Evolutionary conservation across 2,113 vertebrate species (phyloP), one percentile per base, ranked within the genome.

Genomic region (Acinonyx jubatus): DNA sequence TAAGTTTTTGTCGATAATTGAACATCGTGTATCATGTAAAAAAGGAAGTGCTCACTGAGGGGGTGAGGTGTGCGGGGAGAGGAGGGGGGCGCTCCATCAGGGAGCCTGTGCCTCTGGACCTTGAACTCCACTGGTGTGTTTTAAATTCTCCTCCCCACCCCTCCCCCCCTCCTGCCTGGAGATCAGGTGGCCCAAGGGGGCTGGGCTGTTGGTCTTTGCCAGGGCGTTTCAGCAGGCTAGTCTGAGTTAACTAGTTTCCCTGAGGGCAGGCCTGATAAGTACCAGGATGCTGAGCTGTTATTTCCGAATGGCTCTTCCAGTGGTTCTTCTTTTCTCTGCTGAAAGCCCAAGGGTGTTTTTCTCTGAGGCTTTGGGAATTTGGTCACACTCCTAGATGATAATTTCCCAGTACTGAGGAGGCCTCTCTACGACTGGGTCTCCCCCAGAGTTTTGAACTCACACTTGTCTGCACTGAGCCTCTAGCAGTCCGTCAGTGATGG

Each of bases 401-500:
- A 14, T n/a, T n/a, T 38, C 66, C 6, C 29, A 55, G 4, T 8
- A 2, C 16, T 36, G 50, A 5, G 83, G 18, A 19, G 25, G 50
- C 5, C 2, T 23, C 19, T 29, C 7, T 29, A 4, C 3, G 19
- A 71, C 78, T 23, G 50, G 52, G 9, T 57, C 3, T 74, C 19
- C 38, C 63, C 3, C 11, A 3, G 50, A 23, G 29, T 8, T 19
- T 7, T 57, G 25, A 14, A 2, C 21, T 38, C 63, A 45, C 25
- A 4, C 0, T 1, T 55, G 50, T 9, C 19, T 5, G 0, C 36
- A 0, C 16, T 18, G 69, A 45, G 36, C 52, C 27, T 61, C 36
- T 27, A 36, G 84, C 84, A 2, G 1, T 55, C 68, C 10, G 5
- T 38, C 33, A 71, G 1, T 36, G 0, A 3, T 21, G 10, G 45